Conservation (phyloP, 1,140 invertebrate genomes). For the Lasioglossum baleicum region DNA sequence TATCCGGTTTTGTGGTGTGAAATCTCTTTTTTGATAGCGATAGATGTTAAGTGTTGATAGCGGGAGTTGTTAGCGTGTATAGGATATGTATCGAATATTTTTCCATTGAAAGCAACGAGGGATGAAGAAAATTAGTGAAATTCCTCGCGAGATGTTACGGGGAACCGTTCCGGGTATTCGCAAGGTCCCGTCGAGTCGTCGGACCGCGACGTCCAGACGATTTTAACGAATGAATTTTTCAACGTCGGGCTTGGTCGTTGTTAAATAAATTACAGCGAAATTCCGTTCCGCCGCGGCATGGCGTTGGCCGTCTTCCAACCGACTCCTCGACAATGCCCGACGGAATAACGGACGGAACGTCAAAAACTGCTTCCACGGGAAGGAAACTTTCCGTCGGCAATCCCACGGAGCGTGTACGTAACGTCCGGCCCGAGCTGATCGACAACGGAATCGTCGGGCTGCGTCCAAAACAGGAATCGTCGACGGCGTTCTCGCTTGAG, state of each 20-base stretch:
- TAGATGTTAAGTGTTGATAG: too few relatives aligned
- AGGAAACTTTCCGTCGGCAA: constrained; percentile 29
- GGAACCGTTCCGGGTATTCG: not conserved
- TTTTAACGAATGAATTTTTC: constrained; percentile 46
- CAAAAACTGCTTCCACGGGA: constrained; percentile 34
- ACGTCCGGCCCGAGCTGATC: constrained; percentile 18
- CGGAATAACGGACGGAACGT: constrained; percentile 37
- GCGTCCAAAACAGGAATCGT: too few relatives aligned
- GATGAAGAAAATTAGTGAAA: too few relatives aligned
- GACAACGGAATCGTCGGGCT: constrained; percentile 17
- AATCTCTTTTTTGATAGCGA: too few relatives aligned
- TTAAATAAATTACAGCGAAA: constrained; percentile 43
- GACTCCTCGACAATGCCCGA: constrained; percentile 27
- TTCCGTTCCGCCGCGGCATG: not conserved
- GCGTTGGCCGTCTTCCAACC: constrained; percentile 34
- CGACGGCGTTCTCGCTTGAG: too few relatives aligned
- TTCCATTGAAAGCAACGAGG: too few relatives aligned
- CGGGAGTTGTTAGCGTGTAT: too few relatives aligned
- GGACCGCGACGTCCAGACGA: constrained; percentile 19
- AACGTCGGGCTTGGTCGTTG: constrained; percentile 18
- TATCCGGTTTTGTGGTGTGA: too few relatives aligned
- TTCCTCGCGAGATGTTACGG: too few relatives aligned
- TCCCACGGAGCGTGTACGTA: not conserved
- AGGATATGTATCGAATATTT: too few relatives aligned
- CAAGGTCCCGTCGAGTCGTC: not conserved